Evolutionary conservation across 2,113 vertebrate genomes (phyloP).

Genomic region (Antigone vipio): DNA sequence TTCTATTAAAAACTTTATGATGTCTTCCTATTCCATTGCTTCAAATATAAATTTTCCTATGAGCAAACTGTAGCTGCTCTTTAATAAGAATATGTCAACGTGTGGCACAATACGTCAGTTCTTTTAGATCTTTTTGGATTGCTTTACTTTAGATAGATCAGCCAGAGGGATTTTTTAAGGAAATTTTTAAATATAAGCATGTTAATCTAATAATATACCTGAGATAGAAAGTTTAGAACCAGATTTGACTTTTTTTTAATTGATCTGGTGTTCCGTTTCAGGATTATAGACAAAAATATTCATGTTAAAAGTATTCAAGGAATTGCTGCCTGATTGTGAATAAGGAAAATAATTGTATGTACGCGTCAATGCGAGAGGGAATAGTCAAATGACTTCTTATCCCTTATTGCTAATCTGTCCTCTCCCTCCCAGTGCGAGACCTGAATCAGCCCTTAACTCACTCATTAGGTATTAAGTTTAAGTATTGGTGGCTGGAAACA

Average conservation of each 20-base stretch:
- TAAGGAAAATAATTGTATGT: background rate
- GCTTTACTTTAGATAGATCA: background rate
- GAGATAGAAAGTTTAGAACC: background rate
- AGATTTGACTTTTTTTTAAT: background rate
- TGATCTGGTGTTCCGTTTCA: background rate
- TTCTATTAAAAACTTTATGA: conserved; percentile 28
- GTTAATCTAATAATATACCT: background rate
- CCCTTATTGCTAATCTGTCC: background rate
- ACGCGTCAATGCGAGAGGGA: background rate
- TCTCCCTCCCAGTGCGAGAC: background rate
- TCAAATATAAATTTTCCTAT: conserved; percentile 11
- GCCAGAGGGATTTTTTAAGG: background rate
- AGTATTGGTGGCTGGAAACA: background rate
- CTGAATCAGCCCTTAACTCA: background rate
- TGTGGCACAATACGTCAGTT: background rate
- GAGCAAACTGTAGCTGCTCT: background rate
- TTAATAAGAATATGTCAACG: background rate
- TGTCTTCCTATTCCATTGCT: background rate
- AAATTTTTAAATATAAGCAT: background rate
- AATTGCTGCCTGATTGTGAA: background rate
- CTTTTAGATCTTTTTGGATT: background rate
- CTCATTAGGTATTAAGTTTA: background rate
- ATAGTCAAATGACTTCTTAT: background rate
- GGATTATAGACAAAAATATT: background rate
- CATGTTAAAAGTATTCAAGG: background rate